Evolutionary conservation across 2,113 vertebrate species (phyloP), one percentile per base, ranked within the genome.

Genomic region (Scomber colias): DNA sequence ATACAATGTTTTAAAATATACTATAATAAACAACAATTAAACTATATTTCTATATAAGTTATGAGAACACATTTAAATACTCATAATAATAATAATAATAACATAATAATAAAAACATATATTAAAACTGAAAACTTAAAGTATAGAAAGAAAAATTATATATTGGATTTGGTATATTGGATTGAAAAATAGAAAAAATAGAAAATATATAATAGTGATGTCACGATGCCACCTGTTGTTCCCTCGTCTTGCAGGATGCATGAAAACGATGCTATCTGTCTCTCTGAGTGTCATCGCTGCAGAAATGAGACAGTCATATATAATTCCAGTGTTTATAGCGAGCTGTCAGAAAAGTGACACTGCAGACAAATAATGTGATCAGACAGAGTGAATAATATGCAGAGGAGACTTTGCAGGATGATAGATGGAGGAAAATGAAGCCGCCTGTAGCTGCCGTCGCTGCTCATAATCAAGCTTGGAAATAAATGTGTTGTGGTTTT

Each of bases 321-420:
- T 78, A 66, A 55, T 57, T 17, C 53, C 17, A 1, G 2, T 61
- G 54, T 72, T 73, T 78, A 61, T 21, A n/a, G 56, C 5, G 27
- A 27, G 40, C 75, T 75, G 79, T 87, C 82, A 78, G 35, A 49
- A 1, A 57, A 24, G 54, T 27, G 67, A 76, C 44, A 15, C 44
- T 4, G 48, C n/a, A 67, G 82, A 60, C 71, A n/a, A 30, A 57
- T 66, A 69, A 81, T 54, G 48, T 54, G 80, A 83, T 65, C 14
- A 3, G 79, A 74, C 79, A 69, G 67, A 66, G 2, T 54, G 21
- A 79, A 84, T 79, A 16, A 67, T 15, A 63, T 57, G 66, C 67
- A 61, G 75, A 68, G 6, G 48, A 46, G 48, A 70, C 3, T 75
- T 82, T n/a, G 17, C 51, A 3, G 64, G 27, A 69, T 51, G 64